Evolutionary conservation across 2,113 vertebrate genomes (phyloP).

Genomic region (Oostethus manadensis): DNA sequence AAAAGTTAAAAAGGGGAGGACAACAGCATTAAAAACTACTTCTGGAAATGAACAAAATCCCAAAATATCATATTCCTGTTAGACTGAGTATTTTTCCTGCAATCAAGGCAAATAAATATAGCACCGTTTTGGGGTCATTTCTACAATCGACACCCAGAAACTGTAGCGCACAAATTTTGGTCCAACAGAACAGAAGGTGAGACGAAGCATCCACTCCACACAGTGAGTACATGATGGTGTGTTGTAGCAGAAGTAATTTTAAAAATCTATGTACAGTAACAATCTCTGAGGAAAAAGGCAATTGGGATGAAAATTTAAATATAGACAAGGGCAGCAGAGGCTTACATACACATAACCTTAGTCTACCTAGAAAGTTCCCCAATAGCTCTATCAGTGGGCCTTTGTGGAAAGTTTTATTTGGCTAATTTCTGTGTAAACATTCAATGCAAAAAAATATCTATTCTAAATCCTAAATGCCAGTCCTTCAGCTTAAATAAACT

Average conservation of each 20-base stretch:
- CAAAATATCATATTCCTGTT: constrained; percentile 9
- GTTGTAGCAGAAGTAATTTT: too few relatives aligned
- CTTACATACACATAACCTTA: too few relatives aligned
- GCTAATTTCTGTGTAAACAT: neutral
- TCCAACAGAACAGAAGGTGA: constrained; percentile 11
- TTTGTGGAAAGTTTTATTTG: neutral
- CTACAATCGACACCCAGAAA: constrained; percentile 26
- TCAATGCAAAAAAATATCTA: neutral
- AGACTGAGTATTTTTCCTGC: constrained; percentile 14
- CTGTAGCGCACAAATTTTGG: constrained; percentile 30
- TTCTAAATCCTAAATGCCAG: neutral
- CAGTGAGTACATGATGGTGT: neutral
- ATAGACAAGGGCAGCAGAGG: too few relatives aligned
- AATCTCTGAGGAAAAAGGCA: too few relatives aligned
- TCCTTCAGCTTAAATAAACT: neutral
- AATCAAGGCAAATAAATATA: constrained; percentile 43
- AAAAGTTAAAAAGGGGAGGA: too few relatives aligned
- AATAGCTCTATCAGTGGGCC: too few relatives aligned
- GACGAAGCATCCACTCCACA: constrained; percentile 4
- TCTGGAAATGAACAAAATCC: too few relatives aligned
- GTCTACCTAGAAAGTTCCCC: too few relatives aligned
- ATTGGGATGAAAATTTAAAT: too few relatives aligned
- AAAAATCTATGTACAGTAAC: too few relatives aligned
- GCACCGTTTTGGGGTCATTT: constrained; percentile 27
- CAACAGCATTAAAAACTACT: too few relatives aligned